Conservation (phyloP, 1,140 invertebrate genomes). For the Danaus melanippus region DNA sequence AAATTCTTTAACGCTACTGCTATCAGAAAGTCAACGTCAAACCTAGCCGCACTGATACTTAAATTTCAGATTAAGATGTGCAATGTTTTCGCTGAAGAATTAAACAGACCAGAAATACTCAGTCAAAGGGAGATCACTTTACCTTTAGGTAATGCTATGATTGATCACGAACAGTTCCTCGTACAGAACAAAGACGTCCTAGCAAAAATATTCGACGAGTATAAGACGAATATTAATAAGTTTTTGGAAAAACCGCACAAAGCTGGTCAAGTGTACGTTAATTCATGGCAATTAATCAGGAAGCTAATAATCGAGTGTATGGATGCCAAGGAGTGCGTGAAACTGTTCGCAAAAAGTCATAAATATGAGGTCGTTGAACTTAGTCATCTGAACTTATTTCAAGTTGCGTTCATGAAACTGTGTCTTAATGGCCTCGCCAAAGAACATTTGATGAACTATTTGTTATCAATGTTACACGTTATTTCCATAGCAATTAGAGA, state of each 20-base stretch:
- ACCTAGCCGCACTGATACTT: constrained; percentile 67
- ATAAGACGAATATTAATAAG: constrained; percentile 74
- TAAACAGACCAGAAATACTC: constrained; percentile 53
- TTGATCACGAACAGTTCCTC: constrained; percentile 53
- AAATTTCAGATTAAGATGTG: constrained; percentile 63
- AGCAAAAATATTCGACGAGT: constrained; percentile 69
- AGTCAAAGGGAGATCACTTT: constrained; percentile 74
- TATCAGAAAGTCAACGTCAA: constrained; percentile 67
- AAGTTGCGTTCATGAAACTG: constrained; percentile 71
- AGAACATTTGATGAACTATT: constrained; percentile 69
- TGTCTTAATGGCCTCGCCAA: constrained; percentile 36
- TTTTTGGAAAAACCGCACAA: constrained; percentile 77
- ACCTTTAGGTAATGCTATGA: constrained; percentile 68
- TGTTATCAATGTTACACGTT: constrained; percentile 73
- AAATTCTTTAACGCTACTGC: constrained; percentile 58
- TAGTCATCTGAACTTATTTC: constrained; percentile 72
- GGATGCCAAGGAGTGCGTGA: constrained; percentile 70
- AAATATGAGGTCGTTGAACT: constrained; percentile 74
- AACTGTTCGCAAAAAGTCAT: constrained; percentile 71
- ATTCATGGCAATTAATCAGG: constrained; percentile 66
- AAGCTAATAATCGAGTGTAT: constrained; percentile 72
- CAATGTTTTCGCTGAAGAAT: constrained; percentile 59
- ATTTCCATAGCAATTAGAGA: constrained; percentile 72
- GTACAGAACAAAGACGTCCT: constrained; percentile 57
- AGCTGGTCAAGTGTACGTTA: constrained; percentile 74